Conservation (phyloP, 2,113 vertebrate genomes). For the Hypomesus transpacificus region DNA sequence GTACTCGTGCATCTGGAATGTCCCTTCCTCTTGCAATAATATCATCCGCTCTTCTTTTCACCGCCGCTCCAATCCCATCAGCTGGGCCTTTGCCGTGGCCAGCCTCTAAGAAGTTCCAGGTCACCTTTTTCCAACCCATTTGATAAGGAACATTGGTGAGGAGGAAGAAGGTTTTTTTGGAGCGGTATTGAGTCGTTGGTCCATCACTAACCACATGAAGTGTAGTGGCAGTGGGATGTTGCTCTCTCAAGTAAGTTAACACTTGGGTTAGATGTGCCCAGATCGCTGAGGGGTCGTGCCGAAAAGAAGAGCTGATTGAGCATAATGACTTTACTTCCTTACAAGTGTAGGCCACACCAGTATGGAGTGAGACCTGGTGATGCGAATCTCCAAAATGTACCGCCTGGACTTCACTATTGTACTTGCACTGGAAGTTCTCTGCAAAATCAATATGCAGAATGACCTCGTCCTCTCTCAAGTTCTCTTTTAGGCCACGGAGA, state of each 20-base stretch:
- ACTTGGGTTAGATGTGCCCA: no score
- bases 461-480: not conserved
- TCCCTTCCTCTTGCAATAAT: no score
- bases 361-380: not conserved
- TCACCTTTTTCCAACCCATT: not conserved
- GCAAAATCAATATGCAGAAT: conserved; percentile 5
- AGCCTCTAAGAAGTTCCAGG: conserved; percentile 7
- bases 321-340: not conserved
- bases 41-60: conserved; percentile 13
- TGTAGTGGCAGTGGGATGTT: no score
- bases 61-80: conserved; percentile 1
- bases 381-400: conserved; percentile 2
- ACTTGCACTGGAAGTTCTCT: not conserved
- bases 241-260: no score
- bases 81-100: conserved; percentile 6
- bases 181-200: no score
- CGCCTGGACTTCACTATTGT: not conserved
- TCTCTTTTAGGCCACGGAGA: not conserved
- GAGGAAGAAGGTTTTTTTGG: not conserved
- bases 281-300: not conserved
- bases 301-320: not conserved
- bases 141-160: not conserved
- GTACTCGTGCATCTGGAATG: no score
- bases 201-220: no score
- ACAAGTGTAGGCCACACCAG: not conserved